A percentile compares a stretch with the other conserved stretches of the same genome.
These are phyloP conservation scores for Thysanoteuthis rhombus DNA, from an alignment of 2,888 invertebrate species.

Conservation along the genomic window DNA sequence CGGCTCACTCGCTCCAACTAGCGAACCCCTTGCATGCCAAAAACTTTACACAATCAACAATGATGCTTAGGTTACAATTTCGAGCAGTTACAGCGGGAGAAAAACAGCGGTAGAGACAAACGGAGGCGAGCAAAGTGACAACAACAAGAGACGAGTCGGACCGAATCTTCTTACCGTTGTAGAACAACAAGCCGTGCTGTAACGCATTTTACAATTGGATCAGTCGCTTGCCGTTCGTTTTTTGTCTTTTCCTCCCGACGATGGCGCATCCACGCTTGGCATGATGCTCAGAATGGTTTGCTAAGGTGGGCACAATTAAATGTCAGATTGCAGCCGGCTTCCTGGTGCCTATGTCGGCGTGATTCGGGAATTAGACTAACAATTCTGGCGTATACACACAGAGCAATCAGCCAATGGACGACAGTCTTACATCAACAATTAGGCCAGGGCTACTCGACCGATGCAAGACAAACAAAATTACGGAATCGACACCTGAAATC, in stretches of 20 bases:
- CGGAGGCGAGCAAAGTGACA: constrained; percentile 19
- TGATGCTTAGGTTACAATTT: background rate
- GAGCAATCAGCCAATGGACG: background rate
- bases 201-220: constrained; percentile 32
- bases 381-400: constrained; percentile 29
- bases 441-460: background rate
- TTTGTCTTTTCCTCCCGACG: background rate
- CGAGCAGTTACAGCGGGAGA: background rate
- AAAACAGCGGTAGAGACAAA: background rate
- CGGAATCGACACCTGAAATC: background rate
- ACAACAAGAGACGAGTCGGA: constrained; percentile 21
- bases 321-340: constrained; percentile 25
- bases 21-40: background rate
- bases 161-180: constrained; percentile 24
- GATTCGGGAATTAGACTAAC: constrained; percentile 28
- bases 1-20: background rate
- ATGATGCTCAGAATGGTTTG: constrained; percentile 13
- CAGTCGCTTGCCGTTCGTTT: constrained; percentile 12
- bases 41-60: background rate
- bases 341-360: constrained; percentile 31
- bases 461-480: background rate
- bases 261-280: background rate
- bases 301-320: background rate
- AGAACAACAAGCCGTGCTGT: constrained; percentile 26
- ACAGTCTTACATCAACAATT: constrained; percentile 18